Conservation (phyloP, 2,888 invertebrate genomes). For the Adela reaumurella region DNA sequence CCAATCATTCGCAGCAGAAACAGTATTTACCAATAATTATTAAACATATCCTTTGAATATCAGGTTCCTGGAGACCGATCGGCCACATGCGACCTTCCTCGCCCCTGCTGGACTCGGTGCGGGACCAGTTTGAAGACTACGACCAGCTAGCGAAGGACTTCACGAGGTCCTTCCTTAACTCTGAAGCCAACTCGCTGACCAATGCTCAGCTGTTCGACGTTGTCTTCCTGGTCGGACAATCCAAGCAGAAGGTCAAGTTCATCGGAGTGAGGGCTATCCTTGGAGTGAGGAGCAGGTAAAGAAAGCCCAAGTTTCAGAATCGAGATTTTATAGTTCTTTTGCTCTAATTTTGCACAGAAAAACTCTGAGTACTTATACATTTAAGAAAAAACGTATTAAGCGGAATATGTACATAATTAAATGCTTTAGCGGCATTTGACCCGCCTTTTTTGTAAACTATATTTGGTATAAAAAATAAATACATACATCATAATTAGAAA, state of each 20-base stretch:
- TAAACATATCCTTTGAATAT: no score
- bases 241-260: slow-evolving; percentile 86
- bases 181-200: slow-evolving; percentile 70
- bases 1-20: no score
- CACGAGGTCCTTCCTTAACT: slow-evolving; percentile 82
- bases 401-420: no score
- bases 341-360: no score
- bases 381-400: no score
- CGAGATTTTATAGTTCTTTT: no score
- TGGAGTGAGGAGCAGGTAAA: slow-evolving; percentile 82
- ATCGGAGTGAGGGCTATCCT: slow-evolving; percentile 89
- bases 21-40: no score
- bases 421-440: no score
- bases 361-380: no score
- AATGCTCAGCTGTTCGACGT: slow-evolving; percentile 88
- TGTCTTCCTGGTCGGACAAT: slow-evolving; percentile 86
- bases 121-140: slow-evolving; percentile 92
- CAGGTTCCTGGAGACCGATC: slow-evolving; percentile 90
- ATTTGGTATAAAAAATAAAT: no score
- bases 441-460: no score
- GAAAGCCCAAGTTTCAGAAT: slow-evolving; percentile 8
- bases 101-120: slow-evolving; percentile 85
- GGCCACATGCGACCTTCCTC: slow-evolving; percentile 93
- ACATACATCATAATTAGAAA: no score
- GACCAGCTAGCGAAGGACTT: slow-evolving; percentile 93